These are phyloP conservation scores for Pampusana beccarii DNA, from an alignment of 2,113 vertebrate species.

Conservation along the genomic window DNA sequence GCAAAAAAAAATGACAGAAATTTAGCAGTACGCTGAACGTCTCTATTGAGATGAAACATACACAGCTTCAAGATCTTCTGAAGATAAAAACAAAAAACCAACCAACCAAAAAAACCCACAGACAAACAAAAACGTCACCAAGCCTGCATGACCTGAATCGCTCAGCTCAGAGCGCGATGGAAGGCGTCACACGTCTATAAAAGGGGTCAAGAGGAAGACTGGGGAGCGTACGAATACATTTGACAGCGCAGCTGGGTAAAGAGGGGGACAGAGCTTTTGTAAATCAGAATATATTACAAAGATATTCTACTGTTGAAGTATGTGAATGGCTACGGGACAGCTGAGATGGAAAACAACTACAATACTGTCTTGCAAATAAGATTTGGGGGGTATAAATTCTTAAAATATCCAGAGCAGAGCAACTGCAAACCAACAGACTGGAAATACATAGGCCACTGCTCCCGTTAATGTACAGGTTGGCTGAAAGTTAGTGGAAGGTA, in stretches of 20 bases:
- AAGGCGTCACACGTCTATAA: not conserved
- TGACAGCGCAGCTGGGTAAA: not conserved
- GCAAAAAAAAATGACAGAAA: not conserved
- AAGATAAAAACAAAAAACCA: not conserved
- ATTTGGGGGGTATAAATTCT: not conserved
- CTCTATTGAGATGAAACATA: not conserved
- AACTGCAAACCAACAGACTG: not conserved
- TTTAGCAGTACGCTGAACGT: not conserved
- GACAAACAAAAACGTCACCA: not conserved
- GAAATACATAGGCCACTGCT: not conserved
- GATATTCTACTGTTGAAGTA: not conserved
- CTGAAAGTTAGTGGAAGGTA: not conserved
- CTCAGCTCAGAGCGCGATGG: not conserved
- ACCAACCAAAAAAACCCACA: not conserved
- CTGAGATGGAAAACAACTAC: not conserved
- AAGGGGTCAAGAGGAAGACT: not conserved
- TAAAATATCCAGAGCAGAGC: not conserved
- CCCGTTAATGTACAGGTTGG: not conserved
- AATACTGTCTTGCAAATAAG: not conserved
- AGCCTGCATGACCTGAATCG: not conserved
- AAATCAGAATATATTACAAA: not conserved
- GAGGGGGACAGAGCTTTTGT: not conserved
- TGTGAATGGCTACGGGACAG: fast-evolving
- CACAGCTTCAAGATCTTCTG: fast-evolving
- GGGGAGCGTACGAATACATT: fast-evolving